These are phyloP conservation scores for Tolypeutes matacus DNA, from an alignment of 2,797 vertebrate species.

Conservation along the genomic window DNA sequence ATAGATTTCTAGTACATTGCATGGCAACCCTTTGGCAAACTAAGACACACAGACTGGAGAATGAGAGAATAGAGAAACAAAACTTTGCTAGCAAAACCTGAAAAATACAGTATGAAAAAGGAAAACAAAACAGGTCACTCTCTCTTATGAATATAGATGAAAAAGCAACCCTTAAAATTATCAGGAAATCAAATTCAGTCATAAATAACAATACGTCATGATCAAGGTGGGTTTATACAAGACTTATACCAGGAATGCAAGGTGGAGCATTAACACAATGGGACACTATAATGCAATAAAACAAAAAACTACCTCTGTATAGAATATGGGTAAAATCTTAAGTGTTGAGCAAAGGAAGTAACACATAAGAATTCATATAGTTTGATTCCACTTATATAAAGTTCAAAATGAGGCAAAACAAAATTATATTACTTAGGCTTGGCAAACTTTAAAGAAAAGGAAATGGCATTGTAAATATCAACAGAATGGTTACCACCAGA, in stretches of 20 bases:
- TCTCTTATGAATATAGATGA: too few species aligned
- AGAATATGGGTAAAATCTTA: background rate
- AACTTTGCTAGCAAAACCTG: background rate
- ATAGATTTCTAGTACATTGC: too few species aligned
- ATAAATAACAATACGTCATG: background rate
- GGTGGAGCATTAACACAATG: background rate
- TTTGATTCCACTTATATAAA: background rate
- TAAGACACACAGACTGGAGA: too few species aligned
- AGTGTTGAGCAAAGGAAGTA: background rate
- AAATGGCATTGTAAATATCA: background rate
- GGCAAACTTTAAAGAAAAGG: background rate
- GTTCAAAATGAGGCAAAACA: background rate
- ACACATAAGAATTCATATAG: background rate
- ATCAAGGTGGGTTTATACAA: background rate
- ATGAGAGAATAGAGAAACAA: background rate
- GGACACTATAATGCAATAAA: background rate
- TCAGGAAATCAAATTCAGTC: background rate
- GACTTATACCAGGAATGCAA: background rate
- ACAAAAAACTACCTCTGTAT: background rate
- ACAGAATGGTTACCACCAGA: background rate
- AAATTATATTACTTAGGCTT: background rate
- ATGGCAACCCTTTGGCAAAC: too few species aligned
- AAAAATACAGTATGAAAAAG: background rate
- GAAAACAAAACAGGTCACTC: background rate
- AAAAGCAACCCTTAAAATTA: background rate